Evolutionary conservation across 2,113 vertebrate species (phyloP), one percentile per base, ranked within the genome.

Genomic region (Zapornia atra): DNA sequence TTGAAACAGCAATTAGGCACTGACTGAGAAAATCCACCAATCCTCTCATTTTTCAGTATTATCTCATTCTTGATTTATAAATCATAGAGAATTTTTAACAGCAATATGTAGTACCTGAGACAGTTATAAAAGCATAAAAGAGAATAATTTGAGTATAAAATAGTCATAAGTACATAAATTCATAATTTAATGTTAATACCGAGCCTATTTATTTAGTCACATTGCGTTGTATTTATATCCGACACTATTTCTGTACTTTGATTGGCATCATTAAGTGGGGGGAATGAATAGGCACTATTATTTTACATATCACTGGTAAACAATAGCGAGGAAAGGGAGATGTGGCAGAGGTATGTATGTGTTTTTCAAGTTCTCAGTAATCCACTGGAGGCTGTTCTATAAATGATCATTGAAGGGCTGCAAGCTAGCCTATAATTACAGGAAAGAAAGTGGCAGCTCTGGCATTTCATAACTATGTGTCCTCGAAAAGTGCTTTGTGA

Each of bases 371-470:
- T 99, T 99, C 98, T 98, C 98, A 98, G 98, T 99, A 99, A 99
- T 99, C 99, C 99, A 99, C 99, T 98, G 98, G 98, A 99, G 99
- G 98, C 98, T 98, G 99, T 98, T 98, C 99, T 99, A 99, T 99
- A 99, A 99, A 99, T 99, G 99, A 99, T 99, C 99, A 99, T 99
- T 99, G 99, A 99, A 99, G 99, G 98, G 98, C 99, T 99, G 99
- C 99, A 99, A 99, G 99, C 99, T 99, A 99, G 99, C 99, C 99
- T 99, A 98, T 99, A 99, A 99, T 99, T 99, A 99, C 98, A 99
- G 99, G 98, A 99, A 98, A 98, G 99, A 99, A 99, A 99, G 99
- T 99, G 99, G 99, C 99, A 99, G 99, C 99, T 99, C 99, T 99
- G 99, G 99, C 99, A 99, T 99, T 99, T 99, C 98, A 99, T 99